These are phyloP conservation scores for Lacanobia wlatinum DNA, from an alignment of 2,888 invertebrate species.

Conservation along the genomic window DNA sequence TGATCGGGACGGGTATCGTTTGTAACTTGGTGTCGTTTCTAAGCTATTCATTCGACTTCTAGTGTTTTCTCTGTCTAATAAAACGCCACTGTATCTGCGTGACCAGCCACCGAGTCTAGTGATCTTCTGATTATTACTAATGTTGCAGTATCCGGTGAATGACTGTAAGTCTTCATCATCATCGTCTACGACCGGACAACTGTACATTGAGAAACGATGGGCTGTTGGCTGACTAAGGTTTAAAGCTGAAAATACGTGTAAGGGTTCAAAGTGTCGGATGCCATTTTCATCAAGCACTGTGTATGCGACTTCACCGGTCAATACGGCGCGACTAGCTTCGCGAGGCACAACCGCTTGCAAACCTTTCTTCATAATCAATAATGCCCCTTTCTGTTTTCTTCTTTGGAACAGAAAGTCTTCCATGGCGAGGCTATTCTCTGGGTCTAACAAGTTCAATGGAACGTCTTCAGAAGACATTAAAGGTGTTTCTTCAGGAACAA, in stretches of 20 bases:
- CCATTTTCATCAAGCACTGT: conserved; percentile 95
- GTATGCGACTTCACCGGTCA: conserved; percentile 94
- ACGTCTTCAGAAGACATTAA: conserved; percentile 93
- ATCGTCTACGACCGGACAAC: conserved; percentile 91
- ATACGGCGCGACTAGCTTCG: conserved; percentile 93
- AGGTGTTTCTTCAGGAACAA: conserved; percentile 92
- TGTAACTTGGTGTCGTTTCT: conserved; percentile 91
- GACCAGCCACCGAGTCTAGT: conserved; percentile 87
- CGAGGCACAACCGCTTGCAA: conserved; percentile 94
- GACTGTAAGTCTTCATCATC: conserved; percentile 87
- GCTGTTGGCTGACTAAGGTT: conserved; percentile 92
- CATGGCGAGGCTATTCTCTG: conserved; percentile 94
- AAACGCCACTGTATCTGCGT: conserved; percentile 83
- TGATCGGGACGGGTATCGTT: conserved; percentile 87
- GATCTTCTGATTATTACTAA: conserved; percentile 87
- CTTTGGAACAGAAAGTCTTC: conserved; percentile 93
- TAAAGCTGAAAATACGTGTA: conserved; percentile 93
- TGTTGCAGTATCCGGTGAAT: conserved; percentile 86
- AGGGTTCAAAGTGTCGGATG: conserved; percentile 94
- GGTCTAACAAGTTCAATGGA: conserved; percentile 92
- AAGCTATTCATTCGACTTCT: conserved; percentile 86
- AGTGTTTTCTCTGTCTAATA: conserved; percentile 84
- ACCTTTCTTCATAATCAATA: conserved; percentile 94
- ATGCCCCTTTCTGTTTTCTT: conserved; percentile 90
- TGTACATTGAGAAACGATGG: conserved; percentile 93